phyloP scores from a whole-genome alignment of 2,113 vertebrate species.

The Calidris pugnax region DNA sequence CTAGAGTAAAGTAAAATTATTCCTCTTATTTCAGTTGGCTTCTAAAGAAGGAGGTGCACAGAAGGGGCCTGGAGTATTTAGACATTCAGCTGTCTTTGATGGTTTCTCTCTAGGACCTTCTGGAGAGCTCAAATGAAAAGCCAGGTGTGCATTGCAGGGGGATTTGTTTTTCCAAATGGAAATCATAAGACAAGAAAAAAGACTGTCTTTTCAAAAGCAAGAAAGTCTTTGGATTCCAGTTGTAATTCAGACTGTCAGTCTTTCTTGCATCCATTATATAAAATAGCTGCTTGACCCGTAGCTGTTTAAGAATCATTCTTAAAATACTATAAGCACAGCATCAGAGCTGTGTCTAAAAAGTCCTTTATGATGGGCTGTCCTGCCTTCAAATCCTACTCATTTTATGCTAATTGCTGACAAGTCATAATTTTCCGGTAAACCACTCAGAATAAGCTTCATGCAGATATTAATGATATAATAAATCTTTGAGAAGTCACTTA shows the following conservation, averaged over 20 bases:
- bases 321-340: not conserved
- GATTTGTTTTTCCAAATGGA: not conserved
- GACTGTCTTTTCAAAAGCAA: not conserved
- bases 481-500: not conserved
- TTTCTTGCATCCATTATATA: not conserved
- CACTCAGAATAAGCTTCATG: not conserved
- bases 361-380: not conserved
- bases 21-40: not conserved
- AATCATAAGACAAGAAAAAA: not conserved
- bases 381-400: not conserved
- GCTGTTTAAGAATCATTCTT: not conserved
- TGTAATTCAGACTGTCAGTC: not conserved
- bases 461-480: not conserved
- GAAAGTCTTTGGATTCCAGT: not conserved
- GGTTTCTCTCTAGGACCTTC: not conserved
- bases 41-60: not conserved
- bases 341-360: slow-evolving; percentile 6
- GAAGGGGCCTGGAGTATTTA: not conserved
- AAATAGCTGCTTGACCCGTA: slow-evolving; percentile 3
- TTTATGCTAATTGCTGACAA: slow-evolving; percentile 36
- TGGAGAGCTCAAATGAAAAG: slow-evolving; percentile 3
- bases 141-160: not conserved
- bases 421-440: slow-evolving; percentile 30
- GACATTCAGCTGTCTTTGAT: not conserved
- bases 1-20: not conserved